Percentiles rank a stretch among this genome's conserved stretches.
Evolutionary conservation across 2,113 vertebrate genomes (phyloP).

Genomic region (Steatornis caripensis): DNA sequence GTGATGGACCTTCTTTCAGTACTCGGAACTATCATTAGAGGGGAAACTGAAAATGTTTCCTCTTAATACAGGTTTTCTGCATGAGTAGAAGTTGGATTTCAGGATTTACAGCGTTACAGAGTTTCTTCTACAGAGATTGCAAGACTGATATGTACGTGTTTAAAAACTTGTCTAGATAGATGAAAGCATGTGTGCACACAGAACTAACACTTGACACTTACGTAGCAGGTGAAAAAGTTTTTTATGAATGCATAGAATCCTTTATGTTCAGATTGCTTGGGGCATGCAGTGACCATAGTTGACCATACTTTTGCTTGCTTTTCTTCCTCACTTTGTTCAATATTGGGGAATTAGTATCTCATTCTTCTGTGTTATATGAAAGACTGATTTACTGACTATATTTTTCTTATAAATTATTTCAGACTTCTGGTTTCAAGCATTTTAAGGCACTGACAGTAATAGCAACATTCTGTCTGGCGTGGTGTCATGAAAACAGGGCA

Average conservation of each 20-base stretch:
- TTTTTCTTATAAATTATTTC: neutral
- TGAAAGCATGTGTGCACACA: neutral
- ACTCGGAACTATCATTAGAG: neutral
- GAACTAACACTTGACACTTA: neutral
- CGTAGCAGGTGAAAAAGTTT: neutral
- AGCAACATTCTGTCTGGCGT: neutral
- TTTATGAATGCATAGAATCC: neutral
- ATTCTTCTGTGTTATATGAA: neutral
- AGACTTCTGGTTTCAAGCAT: neutral
- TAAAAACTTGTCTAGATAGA: neutral
- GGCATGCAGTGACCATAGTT: neutral
- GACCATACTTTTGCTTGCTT: neutral
- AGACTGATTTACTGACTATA: neutral
- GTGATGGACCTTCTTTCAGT: neutral
- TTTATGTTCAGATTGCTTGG: neutral
- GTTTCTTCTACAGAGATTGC: neutral
- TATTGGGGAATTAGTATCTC: neutral
- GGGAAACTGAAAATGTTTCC: neutral
- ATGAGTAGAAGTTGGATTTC: neutral
- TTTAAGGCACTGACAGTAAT: neutral
- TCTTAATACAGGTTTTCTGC: neutral
- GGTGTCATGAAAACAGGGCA: neutral
- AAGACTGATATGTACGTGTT: neutral
- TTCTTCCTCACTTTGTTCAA: neutral
- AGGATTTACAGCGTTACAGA: neutral